These are phyloP conservation scores for Zoanthus sansibaricus DNA, from an alignment of 92 coral and sea anemone species.

Conservation along the genomic window DNA sequence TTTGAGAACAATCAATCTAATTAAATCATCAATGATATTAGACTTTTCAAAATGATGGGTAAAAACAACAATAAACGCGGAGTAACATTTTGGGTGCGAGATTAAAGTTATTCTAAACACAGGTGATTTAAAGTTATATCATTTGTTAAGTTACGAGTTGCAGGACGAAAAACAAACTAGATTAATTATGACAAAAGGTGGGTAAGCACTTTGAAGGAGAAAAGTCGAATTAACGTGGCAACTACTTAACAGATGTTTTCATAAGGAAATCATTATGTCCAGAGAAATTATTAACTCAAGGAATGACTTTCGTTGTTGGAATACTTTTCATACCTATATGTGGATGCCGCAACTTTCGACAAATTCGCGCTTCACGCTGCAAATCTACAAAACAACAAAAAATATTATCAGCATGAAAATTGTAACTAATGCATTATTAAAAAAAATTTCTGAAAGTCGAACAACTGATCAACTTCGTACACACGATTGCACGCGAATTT, in stretches of 20 bases:
- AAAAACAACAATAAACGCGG: background rate
- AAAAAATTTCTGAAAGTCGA: slow-evolving; percentile 13
- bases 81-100: slow-evolving; percentile 16
- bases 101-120: slow-evolving; percentile 14
- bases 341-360: slow-evolving; percentile 89
- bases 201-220: background rate
- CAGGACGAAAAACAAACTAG: background rate
- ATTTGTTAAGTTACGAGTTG: background rate
- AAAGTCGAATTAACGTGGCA: background rate
- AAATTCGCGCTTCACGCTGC: slow-evolving; percentile 92
- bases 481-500: slow-evolving; percentile 34
- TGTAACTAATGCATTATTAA: background rate
- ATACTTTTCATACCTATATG: slow-evolving; percentile 87
- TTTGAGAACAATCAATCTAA: slow-evolving; percentile 19
- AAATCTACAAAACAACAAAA: slow-evolving; percentile 72
- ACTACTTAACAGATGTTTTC: slow-evolving; percentile 39
- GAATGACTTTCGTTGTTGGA: background rate
- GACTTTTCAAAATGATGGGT: slow-evolving; percentile 6
- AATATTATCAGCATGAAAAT: slow-evolving; percentile 7
- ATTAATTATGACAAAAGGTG: background rate
- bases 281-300: background rate
- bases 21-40: slow-evolving; percentile 15
- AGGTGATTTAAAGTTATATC: background rate
- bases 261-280: background rate
- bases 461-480: slow-evolving; percentile 4